Evolutionary conservation across 2,113 vertebrate species (phyloP), one percentile per base, ranked within the genome.

Genomic region (Sphaerodactylus townsendi): DNA sequence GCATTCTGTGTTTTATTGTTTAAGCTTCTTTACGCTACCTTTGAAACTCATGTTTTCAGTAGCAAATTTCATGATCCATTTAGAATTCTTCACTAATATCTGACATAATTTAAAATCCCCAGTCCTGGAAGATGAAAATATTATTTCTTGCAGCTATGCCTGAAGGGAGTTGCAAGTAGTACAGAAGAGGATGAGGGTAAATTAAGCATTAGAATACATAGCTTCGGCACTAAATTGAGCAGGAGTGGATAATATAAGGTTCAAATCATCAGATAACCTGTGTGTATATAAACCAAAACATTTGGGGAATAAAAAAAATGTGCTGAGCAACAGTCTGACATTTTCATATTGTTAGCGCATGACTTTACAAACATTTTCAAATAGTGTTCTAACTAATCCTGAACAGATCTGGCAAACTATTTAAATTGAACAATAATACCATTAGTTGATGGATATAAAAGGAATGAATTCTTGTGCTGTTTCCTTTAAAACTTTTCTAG

Each of bases 191-290:
- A 46, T 39, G 10, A 13, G 48, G 9, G 48, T 50, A 0, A 37
- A 83, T 17, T 10, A 71, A 21, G 69, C 35, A 50, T 4, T 33
- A 68, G 87, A 0, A 1, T 65, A 46, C 23, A 65, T 10, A 83
- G 75, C 70, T 79, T 79, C 2, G 1, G 0, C 33, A 2, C 1
- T 2, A 0, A 76, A 5, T 1, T 48, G 59, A 77, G 1, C 9
- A 64, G 15, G 10, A 3, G 50, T 82, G 48, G 7, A 70, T 4
- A 83, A 1, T 6, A 77, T 71, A 2, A 3, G 3, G 1, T 0
- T 56, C 11, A 65, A 2, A 64, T 64, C 28, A 64, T 10, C 62
- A 64, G 62, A 8, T 1, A 7, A 64, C 25, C 5, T 5, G 28
- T 64, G 62, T 64, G 62, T 28, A 64, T 5, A 64, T 28, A 64